Evolutionary conservation across 2,797 vertebrate genomes (phyloP), one percentile per base, ranked within the genome.

Genomic region (Nasua narica): DNA sequence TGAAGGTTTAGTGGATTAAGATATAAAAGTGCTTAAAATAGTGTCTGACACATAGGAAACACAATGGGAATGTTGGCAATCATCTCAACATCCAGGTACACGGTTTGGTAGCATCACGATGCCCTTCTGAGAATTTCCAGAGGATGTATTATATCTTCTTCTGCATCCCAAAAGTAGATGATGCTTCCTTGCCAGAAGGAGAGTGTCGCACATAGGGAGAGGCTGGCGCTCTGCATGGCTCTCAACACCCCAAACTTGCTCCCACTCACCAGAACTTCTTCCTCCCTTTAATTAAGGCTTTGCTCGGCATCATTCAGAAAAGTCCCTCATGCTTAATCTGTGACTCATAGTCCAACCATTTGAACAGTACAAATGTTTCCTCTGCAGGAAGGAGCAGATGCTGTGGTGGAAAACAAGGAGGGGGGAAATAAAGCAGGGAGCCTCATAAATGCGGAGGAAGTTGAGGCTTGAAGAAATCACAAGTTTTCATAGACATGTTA

Each of bases 301-400:
- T 92, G 25, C 43, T 92, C 37, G 1, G 40, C 37, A 76, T 93
- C 93, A 93, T 88, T 88, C 88, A 94, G 54, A 87, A 88, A 91
- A 91, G 70, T 37, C 74, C 69, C 89, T 90, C 37, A 43, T 94
- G 91, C 79, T 96, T 94, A n/a, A 77, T 89, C 62, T 87, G 65
- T 96, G 94, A 97, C 87, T 97, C 96, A 95, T 2, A 87, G 92
- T 69, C 91, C 69, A 77, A 32, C 86, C 86, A 43, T 87, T 79
- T 58, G 86, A 94, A 96, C 0, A 14, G 91, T 58, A 91, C 77
- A 67, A 95, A 86, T 35, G 25, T 87, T 95, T 92, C 82, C 95
- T 93, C 43, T 69, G 54, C 79, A 62, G 70, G 87, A 95, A 94
- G 86, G 56, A 96, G 37, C 94, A 96, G 94, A 96, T 92, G 91